Evolutionary conservation across 2,797 vertebrate species (phyloP).

Genomic region (Acanthurus leucopareius): DNA sequence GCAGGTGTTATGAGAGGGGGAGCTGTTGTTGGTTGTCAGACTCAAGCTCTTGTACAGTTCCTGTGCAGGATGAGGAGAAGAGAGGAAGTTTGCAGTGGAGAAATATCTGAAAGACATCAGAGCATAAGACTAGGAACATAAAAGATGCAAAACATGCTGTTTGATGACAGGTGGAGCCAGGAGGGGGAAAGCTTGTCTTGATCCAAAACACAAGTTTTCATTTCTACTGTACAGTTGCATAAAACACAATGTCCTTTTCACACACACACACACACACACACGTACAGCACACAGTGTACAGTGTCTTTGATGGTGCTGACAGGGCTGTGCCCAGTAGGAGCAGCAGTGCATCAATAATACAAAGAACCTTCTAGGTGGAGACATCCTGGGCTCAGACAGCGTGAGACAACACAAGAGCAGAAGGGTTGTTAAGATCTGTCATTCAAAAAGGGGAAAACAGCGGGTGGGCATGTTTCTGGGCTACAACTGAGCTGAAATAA

Average conservation of each 20-base stretch:
- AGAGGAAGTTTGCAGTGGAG: background rate
- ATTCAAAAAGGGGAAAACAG: conserved; percentile 48
- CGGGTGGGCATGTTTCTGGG: conserved; percentile 7
- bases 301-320: conserved; percentile 55
- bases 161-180: conserved; percentile 38
- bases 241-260: conserved; percentile 10
- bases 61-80: conserved; percentile 2
- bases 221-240: conserved; percentile 14
- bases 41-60: background rate
- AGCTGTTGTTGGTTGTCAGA: conserved; percentile 25
- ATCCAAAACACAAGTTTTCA: conserved; percentile 13
- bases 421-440: conserved; percentile 37
- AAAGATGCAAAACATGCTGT: conserved; percentile 38
- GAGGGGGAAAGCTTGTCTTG: conserved; percentile 15
- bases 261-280: background rate
- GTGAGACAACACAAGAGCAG: conserved; percentile 29
- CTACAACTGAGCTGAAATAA: conserved; percentile 16
- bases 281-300: conserved; percentile 8
- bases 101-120: conserved; percentile 7
- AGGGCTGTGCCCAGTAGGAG: conserved; percentile 46
- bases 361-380: conserved; percentile 61
- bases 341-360: conserved; percentile 71
- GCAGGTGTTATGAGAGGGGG: background rate
- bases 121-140: background rate
- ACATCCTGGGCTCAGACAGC: conserved; percentile 56